Evolutionary conservation across 2,888 invertebrate genomes (phyloP).

Genomic region (Xylota segnis): DNA sequence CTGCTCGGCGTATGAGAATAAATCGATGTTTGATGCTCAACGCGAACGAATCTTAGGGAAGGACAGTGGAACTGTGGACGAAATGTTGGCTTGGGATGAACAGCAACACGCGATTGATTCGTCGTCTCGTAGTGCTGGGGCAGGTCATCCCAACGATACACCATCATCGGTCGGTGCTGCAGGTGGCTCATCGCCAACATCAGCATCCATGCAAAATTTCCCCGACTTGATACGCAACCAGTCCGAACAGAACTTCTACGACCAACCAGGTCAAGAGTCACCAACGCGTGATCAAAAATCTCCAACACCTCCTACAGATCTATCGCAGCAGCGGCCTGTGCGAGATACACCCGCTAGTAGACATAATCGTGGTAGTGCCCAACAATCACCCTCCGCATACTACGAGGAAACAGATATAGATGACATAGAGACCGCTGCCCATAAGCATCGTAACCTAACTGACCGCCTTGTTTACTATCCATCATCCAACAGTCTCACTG

Average conservation of each 20-base stretch:
- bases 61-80: slow-evolving; percentile 79
- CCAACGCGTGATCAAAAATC: slow-evolving; percentile 48
- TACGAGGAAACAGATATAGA: slow-evolving; percentile 80
- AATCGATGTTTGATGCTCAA: slow-evolving; percentile 82
- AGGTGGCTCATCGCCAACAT: slow-evolving; percentile 47
- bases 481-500: slow-evolving; percentile 85
- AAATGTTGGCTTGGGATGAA: slow-evolving; percentile 81
- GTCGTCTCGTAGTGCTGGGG: slow-evolving; percentile 78
- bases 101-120: slow-evolving; percentile 80
- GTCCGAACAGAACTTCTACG: slow-evolving; percentile 65
- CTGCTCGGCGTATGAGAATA: slow-evolving; percentile 84
- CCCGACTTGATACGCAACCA: slow-evolving; percentile 71
- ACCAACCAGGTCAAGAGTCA: slow-evolving; percentile 41
- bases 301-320: not conserved
- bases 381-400: slow-evolving; percentile 30
- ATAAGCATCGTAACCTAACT: slow-evolving; percentile 85
- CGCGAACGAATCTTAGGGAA: slow-evolving; percentile 77
- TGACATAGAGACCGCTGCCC: slow-evolving; percentile 77
- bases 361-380: slow-evolving; percentile 10
- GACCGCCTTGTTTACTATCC: slow-evolving; percentile 94
- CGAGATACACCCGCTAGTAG: slow-evolving; percentile 7
- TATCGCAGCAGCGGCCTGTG: not conserved
- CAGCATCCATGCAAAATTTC: slow-evolving; percentile 60
- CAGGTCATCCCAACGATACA: not conserved
- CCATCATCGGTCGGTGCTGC: not conserved